Conservation (phyloP, 1,140 invertebrate genomes). For the Megalonaias nervosa region DNA sequence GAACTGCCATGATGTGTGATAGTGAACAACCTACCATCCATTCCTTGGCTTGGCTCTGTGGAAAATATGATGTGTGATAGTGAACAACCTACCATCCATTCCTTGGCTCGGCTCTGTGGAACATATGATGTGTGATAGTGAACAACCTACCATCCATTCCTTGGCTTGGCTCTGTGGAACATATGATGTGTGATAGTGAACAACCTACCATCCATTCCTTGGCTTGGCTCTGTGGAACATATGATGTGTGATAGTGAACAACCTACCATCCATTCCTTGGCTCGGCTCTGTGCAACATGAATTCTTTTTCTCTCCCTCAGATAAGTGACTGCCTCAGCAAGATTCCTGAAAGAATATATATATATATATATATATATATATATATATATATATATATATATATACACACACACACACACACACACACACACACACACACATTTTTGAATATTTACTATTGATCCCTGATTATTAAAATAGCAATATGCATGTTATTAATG, state of each 20-base stretch:
- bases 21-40: constrained; percentile 48
- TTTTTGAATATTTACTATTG: no score
- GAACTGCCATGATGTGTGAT: constrained; percentile 3
- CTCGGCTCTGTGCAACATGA: constrained; percentile 22
- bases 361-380: no score
- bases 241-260: constrained; percentile 20
- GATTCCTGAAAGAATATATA: no score
- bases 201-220: constrained; percentile 46
- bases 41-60: constrained; percentile 14
- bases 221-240: constrained; percentile 27
- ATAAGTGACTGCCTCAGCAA: no score
- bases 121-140: no score
- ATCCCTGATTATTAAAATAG: no score
- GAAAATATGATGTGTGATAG: no score
- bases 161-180: constrained; percentile 28
- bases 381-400: no score
- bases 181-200: no score
- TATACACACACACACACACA: no score
- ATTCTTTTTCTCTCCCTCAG: not conserved
- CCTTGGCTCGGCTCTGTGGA: constrained; percentile 26
- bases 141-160: constrained; percentile 44
- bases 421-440: no score
- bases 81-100: constrained; percentile 45
- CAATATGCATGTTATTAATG: no score
- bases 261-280: constrained; percentile 47